A percentile compares a stretch with the other conserved stretches of the same genome.
phyloP scores from a whole-genome alignment of 2,797 vertebrate genomes.

The Clarias fuscus region DNA sequence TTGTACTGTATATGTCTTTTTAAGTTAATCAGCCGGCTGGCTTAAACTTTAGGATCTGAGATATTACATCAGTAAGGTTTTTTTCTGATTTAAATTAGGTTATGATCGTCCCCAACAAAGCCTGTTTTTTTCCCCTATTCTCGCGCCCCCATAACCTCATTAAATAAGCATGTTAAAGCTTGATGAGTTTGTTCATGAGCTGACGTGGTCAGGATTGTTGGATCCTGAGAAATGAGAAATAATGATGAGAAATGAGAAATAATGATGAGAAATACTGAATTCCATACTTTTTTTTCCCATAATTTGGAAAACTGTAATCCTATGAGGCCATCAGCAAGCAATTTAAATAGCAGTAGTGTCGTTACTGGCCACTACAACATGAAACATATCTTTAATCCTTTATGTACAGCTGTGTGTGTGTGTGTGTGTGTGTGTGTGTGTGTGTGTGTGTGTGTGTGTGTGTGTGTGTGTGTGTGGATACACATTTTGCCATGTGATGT shows the following conservation, averaged over 20 bases:
- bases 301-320: neutral
- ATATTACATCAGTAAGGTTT: neutral
- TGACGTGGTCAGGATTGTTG: neutral
- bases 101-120: neutral
- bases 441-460: neutral
- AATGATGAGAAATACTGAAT: neutral
- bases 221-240: no score
- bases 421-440: neutral
- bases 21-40: neutral
- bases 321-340: neutral
- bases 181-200: neutral
- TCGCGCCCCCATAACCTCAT: neutral
- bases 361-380: neutral
- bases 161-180: neutral
- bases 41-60: neutral
- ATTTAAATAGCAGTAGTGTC: neutral
- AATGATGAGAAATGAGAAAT: no score
- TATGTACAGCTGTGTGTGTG: neutral
- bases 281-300: neutral
- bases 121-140: neutral
- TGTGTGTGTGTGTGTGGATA: neutral
- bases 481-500: no score
- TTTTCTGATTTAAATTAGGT: neutral
- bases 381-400: neutral
- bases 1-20: no score